These are phyloP conservation scores for Tubulanus polymorphus DNA, from an alignment of 2,888 invertebrate genomes.

Conservation along the genomic window DNA sequence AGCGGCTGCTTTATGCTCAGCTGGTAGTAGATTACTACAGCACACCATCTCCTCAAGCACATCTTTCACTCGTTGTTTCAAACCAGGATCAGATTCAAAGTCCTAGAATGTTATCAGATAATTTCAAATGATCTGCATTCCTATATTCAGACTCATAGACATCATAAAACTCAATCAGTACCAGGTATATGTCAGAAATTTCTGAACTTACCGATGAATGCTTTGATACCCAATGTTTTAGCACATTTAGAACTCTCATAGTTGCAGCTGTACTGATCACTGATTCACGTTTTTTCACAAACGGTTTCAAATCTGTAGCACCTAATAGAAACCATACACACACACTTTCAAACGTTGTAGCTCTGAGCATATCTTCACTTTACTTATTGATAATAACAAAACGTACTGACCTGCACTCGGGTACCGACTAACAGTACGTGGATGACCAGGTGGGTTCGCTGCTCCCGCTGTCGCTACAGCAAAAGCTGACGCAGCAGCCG, in stretches of 20 bases:
- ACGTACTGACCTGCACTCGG: conserved; percentile 40
- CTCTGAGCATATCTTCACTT: neutral
- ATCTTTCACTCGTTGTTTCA: conserved; percentile 75
- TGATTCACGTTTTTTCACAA: conserved; percentile 47
- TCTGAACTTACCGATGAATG: conserved; percentile 66
- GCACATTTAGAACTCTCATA: conserved; percentile 84
- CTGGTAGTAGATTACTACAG: conserved; percentile 72
- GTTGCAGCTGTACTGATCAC: conserved; percentile 85
- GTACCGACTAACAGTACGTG: conserved; percentile 33
- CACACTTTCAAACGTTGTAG: too few relatives aligned
- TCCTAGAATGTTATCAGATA: conserved; percentile 57
- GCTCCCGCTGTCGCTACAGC: conserved; percentile 87
- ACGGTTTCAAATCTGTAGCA: conserved; percentile 37
- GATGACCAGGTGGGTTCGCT: conserved; percentile 30
- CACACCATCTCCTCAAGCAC: conserved; percentile 84
- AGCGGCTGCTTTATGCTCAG: conserved; percentile 83
- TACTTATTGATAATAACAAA: conserved; percentile 16
- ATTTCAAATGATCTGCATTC: neutral
- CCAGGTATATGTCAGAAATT: neutral
- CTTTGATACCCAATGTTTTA: conserved; percentile 81
- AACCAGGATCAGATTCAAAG: conserved; percentile 69
- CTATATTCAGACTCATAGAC: too few relatives aligned
- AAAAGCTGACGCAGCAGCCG: conserved; percentile 74
- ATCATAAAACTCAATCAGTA: neutral
- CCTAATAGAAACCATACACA: too few relatives aligned